phyloP scores from a whole-genome alignment of 2,888 invertebrate species.

The Trichogramma evanescens region DNA sequence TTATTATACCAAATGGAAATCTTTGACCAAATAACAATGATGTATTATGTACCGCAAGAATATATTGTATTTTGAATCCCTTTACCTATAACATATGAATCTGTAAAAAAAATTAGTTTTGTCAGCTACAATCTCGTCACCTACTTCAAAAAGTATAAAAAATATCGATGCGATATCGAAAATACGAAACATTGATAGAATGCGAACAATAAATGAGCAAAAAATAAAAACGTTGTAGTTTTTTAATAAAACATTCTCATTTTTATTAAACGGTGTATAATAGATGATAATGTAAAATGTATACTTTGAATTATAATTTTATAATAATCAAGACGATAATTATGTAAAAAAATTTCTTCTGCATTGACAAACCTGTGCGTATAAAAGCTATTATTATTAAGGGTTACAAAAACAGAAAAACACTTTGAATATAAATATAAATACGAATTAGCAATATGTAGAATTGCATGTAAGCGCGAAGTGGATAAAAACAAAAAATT shows the following conservation, averaged over 20 bases:
- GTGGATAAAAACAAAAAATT: neutral
- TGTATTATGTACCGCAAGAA: neutral
- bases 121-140: no score
- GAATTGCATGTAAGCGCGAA: conserved; percentile 10
- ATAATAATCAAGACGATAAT: neutral
- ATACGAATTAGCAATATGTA: conserved; percentile 6
- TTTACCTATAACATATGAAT: conserved; percentile 13
- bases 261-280: conserved; percentile 9
- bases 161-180: no score
- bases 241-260: conserved; percentile 4
- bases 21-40: conserved; percentile 14
- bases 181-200: no score
- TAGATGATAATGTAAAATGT: neutral
- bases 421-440: conserved; percentile 8
- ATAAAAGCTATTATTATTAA: neutral
- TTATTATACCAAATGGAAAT: neutral
- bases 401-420: conserved; percentile 1
- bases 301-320: conserved; percentile 14
- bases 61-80: conserved; percentile 18
- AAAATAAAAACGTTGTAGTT: conserved; percentile 10
- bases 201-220: neutral
- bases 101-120: neutral
- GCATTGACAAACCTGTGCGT: no score
- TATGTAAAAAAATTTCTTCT: neutral
- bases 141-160: no score